Conservation (phyloP, 2,113 vertebrate genomes). For the Phalacrocorax brasilianus region DNA sequence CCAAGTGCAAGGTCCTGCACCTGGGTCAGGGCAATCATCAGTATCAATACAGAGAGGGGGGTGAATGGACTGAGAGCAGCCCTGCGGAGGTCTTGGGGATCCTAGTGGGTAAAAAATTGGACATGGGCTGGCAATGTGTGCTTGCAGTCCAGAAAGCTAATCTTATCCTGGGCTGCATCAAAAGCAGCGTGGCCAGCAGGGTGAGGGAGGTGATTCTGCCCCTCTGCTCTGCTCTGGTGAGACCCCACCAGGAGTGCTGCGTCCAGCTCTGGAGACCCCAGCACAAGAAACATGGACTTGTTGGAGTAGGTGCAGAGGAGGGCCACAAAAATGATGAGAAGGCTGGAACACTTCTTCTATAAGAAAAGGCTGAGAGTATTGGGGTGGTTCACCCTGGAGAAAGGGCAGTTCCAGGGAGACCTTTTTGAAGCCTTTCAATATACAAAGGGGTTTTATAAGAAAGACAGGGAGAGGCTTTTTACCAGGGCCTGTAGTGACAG, state of each 20-base stretch:
- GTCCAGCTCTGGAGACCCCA: background rate
- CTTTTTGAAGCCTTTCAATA: background rate
- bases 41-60: background rate
- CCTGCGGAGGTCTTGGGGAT: too few species aligned
- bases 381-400: background rate
- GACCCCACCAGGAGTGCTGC: background rate
- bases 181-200: background rate
- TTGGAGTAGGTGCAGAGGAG: background rate
- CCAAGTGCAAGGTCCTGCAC: background rate
- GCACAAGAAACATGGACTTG: background rate
- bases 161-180: background rate
- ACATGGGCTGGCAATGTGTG: too few species aligned
- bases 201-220: background rate
- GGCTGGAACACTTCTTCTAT: background rate
- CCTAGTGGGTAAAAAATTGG: background rate
- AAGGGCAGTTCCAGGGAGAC: rapidly evolving
- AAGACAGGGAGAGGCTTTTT: background rate
- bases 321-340: background rate
- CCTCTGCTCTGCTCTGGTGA: background rate
- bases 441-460: background rate
- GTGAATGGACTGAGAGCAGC: background rate
- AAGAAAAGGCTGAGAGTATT: background rate
- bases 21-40: rapidly evolving
- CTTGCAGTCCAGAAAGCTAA: background rate
- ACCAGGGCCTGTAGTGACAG: background rate